Conservation (phyloP, 2,797 vertebrate species). For the Schizothorax lantsangensis region DNA sequence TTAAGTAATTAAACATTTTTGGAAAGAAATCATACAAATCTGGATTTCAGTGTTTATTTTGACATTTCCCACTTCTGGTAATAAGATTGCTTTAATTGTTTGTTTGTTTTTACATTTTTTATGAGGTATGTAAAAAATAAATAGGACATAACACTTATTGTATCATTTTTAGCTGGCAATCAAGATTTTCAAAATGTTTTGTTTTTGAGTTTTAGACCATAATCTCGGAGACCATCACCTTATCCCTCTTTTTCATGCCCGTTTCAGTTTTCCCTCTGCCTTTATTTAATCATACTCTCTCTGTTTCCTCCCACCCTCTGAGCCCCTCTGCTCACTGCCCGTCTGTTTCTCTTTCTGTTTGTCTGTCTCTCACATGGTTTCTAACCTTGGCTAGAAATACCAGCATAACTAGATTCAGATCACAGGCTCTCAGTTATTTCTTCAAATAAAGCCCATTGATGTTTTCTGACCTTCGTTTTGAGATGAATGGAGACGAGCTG, state of each 20-base stretch:
- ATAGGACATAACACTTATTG: neutral
- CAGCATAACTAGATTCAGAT: conserved; percentile 29
- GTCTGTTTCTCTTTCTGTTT: conserved; percentile 24
- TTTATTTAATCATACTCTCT: neutral
- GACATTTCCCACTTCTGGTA: neutral
- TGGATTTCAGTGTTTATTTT: neutral
- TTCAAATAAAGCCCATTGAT: conserved; percentile 32
- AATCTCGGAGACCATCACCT: no score
- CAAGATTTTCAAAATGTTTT: neutral
- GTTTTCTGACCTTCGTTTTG: conserved; percentile 46
- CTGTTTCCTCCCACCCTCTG: neutral
- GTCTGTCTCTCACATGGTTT: conserved; percentile 34
- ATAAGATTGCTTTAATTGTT: neutral
- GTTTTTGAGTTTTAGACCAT: neutral
- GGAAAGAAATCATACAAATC: neutral
- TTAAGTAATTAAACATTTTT: neutral
- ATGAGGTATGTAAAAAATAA: neutral
- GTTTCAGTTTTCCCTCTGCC: neutral
- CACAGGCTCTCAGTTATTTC: conserved; percentile 28
- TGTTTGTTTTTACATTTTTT: neutral
- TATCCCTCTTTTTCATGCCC: neutral
- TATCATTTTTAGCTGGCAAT: neutral
- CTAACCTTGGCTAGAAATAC: conserved; percentile 37
- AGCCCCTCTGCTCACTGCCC: neutral
- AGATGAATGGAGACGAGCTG: conserved; percentile 38